phyloP scores from a whole-genome alignment of 2,797 vertebrate genomes.

The Lates japonicus region DNA sequence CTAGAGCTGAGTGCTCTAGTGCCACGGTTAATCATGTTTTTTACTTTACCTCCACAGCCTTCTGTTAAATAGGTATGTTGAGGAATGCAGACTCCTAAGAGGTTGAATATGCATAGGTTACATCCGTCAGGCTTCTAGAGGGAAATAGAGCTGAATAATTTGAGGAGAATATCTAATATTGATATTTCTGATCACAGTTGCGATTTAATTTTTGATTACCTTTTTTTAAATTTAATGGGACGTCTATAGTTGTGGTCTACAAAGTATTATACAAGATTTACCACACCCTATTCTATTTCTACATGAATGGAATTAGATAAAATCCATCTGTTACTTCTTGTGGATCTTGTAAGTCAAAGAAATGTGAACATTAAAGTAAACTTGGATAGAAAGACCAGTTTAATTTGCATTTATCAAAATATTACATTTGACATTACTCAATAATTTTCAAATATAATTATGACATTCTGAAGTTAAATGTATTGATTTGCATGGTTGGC shows the following conservation, averaged over 20 bases:
- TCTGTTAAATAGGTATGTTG: conserved; percentile 63
- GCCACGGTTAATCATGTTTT: not conserved
- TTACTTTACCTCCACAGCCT: conserved; percentile 7
- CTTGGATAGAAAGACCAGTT: not conserved
- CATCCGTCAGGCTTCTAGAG: conserved; percentile 4
- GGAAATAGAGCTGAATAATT: not conserved
- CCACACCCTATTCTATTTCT: not conserved
- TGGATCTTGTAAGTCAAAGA: not conserved
- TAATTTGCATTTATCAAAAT: not conserved
- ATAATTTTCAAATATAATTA: not conserved
- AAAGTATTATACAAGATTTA: not conserved
- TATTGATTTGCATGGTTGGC: not conserved
- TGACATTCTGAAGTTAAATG: not conserved
- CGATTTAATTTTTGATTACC: not conserved
- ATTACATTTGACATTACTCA: not conserved
- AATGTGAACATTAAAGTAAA: not conserved
- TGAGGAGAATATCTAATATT: not conserved
- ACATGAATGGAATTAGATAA: not conserved
- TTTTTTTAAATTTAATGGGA: not conserved
- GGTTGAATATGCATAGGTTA: conserved; percentile 57
- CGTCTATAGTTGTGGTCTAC: not conserved
- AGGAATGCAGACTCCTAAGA: conserved; percentile 62
- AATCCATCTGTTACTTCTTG: not conserved
- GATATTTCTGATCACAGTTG: not conserved
- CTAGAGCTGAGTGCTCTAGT: conserved; percentile 11